phyloP scores from a whole-genome alignment of 2,888 invertebrate species.

The Aphelenchoides bicaudatus region DNA sequence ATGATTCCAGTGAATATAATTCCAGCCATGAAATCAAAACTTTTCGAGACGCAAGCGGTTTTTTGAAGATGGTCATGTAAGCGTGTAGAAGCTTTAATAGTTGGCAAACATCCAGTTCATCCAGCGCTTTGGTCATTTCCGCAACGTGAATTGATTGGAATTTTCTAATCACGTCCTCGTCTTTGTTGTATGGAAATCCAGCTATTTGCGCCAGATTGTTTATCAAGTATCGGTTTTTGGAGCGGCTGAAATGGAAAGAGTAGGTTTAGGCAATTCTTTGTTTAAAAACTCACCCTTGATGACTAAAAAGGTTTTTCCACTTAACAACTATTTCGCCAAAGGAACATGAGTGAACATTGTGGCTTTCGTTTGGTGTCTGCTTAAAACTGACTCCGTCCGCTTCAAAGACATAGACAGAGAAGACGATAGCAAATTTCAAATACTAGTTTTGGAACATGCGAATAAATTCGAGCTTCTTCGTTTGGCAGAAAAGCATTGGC shows the following conservation, averaged over 20 bases:
- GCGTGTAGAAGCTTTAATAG: constrained; percentile 23
- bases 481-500: constrained; percentile 38
- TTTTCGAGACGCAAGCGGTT: constrained; percentile 17
- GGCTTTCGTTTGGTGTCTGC: constrained; percentile 7
- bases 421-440: constrained; percentile 28
- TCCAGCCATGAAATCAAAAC: constrained; percentile 14
- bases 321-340: constrained; percentile 32
- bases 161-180: constrained; percentile 26
- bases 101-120: constrained; percentile 34
- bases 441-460: constrained; percentile 36
- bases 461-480: constrained; percentile 34
- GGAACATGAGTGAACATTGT: constrained; percentile 36
- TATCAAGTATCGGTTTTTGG: constrained; percentile 33
- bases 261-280: constrained; percentile 10
- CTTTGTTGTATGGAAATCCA: constrained; percentile 39
- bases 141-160: constrained; percentile 29
- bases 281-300: constrained; percentile 30
- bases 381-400: constrained; percentile 24
- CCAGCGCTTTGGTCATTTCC: constrained; percentile 22
- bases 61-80: constrained; percentile 25
- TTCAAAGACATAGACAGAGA: constrained; percentile 31
- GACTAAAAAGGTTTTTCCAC: constrained; percentile 34
- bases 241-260: constrained; percentile 22
- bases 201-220: constrained; percentile 30
- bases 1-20: constrained; percentile 13